Evolutionary conservation across 2,113 vertebrate species (phyloP), one percentile per base, ranked within the genome.

Genomic region (Mesoclemmys tuberculata): DNA sequence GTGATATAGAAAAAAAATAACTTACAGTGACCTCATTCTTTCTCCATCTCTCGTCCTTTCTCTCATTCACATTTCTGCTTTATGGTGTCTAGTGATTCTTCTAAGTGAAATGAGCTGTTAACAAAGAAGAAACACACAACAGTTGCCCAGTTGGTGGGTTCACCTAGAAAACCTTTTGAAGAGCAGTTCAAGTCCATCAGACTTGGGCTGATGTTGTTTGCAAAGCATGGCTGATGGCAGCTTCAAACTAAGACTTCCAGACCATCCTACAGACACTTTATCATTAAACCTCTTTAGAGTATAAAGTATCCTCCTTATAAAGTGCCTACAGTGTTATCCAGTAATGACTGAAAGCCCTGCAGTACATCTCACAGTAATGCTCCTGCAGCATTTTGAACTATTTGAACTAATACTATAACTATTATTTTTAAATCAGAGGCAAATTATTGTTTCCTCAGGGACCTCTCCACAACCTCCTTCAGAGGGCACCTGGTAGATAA

Each of bases 1-100:
- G 55, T 96, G 93, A 94, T 97, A 87, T 1, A 91, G 64, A 87
- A 96, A 89, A 91, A 93, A 96, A 90, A 92, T 92, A 92, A n/a
- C 55, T 86, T 51, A 52, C 49, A 95, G 26, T 83, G 14, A 82
- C 48, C 22, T 75, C 4, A 6, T 46, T 58, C 16, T 64, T 81
- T 82, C 81, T 11, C 44, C 54, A 8, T 92, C 58, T 82, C 21
- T 78, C 55, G 85, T 81, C 80, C n/a, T 56, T 56, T 44, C 56
- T 87, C 77, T 94, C 77, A n/a, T 84, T 91, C 51, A 13, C 52
- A 41, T 56, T 83, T 54, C 54, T 51, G 38, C 71, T 83, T 89
- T 84, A 74, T 56, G 54, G 6, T 64, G 31, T 71, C 61, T 44
- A 58, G 4, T 84, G n/a, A 84, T 29, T 81, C 68, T 90, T 95